These are phyloP conservation scores for Brassicogethes aeneus DNA, from an alignment of 2,888 invertebrate genomes.

Conservation along the genomic window DNA sequence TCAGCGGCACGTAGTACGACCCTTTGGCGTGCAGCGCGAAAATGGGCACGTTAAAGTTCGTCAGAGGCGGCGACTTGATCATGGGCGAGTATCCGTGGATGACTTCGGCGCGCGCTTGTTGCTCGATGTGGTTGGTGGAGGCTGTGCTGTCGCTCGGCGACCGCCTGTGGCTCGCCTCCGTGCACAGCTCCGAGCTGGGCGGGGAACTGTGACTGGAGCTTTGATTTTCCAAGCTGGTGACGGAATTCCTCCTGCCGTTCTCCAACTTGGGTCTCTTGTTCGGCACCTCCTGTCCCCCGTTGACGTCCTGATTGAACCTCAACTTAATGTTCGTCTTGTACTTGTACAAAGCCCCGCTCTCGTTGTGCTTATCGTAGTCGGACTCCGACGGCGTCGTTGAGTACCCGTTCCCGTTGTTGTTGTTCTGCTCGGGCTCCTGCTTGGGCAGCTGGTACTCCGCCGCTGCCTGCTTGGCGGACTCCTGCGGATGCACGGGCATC, in stretches of 20 bases:
- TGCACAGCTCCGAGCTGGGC: slow-evolving; percentile 33
- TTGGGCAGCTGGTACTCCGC: slow-evolving; percentile 11
- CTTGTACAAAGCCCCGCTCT: slow-evolving; percentile 59
- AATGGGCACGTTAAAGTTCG: slow-evolving; percentile 62
- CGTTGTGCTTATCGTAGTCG: slow-evolving; percentile 11
- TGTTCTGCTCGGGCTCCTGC: slow-evolving; percentile 24
- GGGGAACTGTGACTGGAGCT: slow-evolving; percentile 38
- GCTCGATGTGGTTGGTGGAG: slow-evolving; percentile 16
- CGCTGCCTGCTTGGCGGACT: slow-evolving; percentile 2
- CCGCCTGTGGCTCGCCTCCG: slow-evolving; percentile 26
- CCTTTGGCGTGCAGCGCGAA: slow-evolving; percentile 88
- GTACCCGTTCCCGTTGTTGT: slow-evolving; percentile 36
- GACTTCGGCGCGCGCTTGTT: slow-evolving; percentile 16
- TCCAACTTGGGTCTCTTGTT: slow-evolving; percentile 26
- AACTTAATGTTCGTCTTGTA: slow-evolving; percentile 93
- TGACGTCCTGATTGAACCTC: slow-evolving; percentile 53
- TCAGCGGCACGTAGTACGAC: slow-evolving; percentile 79
- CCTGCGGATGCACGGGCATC: neutral
- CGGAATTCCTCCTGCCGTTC: slow-evolving; percentile 27
- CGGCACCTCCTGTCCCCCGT: slow-evolving; percentile 31
- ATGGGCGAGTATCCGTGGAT: slow-evolving; percentile 20
- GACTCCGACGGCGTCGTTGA: slow-evolving; percentile 7
- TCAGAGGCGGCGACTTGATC: slow-evolving; percentile 19
- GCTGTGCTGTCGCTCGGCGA: slow-evolving; percentile 31
- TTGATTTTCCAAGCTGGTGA: slow-evolving; percentile 42